These are phyloP conservation scores for Apodemia hepburni DNA, from an alignment of 2,888 invertebrate species.

Conservation along the genomic window DNA sequence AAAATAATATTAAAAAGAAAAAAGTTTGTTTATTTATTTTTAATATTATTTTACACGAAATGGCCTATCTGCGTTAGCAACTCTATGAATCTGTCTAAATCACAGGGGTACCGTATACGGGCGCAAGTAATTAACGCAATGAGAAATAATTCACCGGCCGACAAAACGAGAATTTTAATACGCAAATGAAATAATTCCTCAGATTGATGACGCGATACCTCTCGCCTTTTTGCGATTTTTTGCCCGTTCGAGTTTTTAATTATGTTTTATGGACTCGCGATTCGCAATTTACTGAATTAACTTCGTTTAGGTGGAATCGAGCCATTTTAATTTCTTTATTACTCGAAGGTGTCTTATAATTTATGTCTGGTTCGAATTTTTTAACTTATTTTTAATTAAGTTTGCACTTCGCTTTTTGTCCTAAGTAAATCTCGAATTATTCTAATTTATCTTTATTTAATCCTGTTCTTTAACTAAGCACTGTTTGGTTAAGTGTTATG, in stretches of 20 bases:
- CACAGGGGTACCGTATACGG: conserved; percentile 55
- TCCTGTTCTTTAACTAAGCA: no score
- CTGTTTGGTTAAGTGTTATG: no score
- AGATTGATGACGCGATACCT: conserved; percentile 74
- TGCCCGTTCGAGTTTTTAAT: conserved; percentile 73
- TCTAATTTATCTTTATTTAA: no score
- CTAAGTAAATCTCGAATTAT: neutral
- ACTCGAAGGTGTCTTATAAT: conserved; percentile 28
- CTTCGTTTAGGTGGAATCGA: conserved; percentile 49
- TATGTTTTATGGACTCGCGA: conserved; percentile 73
- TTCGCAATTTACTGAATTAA: conserved; percentile 74
- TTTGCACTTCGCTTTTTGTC: conserved; percentile 10
- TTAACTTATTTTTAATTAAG: conserved; percentile 24
- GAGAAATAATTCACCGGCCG: conserved; percentile 70
- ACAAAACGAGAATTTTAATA: conserved; percentile 78
- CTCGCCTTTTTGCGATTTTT: conserved; percentile 50
- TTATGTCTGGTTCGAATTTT: conserved; percentile 17
- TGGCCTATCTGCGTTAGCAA: neutral
- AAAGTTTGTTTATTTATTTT: no score
- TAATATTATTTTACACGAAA: neutral
- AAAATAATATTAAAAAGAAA: no score
- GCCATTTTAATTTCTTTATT: conserved; percentile 39
- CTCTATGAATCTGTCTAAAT: conserved; percentile 43
- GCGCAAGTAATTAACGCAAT: conserved; percentile 67
- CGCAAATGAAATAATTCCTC: conserved; percentile 77